Evolutionary conservation across 2,888 invertebrate species (phyloP), one percentile per base, ranked within the genome.

Genomic region (Drosophila antonietae): DNA sequence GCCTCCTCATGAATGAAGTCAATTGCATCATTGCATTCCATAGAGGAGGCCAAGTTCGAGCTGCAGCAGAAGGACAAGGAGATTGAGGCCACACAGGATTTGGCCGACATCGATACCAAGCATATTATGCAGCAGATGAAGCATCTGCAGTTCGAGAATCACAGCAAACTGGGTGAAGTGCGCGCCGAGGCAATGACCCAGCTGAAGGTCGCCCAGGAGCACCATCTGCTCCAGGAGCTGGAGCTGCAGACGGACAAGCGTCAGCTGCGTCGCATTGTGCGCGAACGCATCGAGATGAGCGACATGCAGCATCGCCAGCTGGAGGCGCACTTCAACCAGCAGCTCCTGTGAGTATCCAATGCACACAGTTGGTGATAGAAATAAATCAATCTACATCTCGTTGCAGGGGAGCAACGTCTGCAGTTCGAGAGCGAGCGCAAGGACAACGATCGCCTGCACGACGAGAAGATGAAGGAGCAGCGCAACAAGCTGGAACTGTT

Each of bases 111-210:
- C 37, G 96, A 98, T 89, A 94, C 98, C 37, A 97, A 97, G 93
- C 95, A 97, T 63, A 97, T 97, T 89, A 97, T 97, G 90, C 98
- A 98, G 91, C 98, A 97, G 94, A 97, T 98, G 68, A 98, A 98
- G 90, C 97, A 98, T 93, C 93, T 98, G 49, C 96, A 97, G 92
- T 98, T 97, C 93, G 98, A 98, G 90, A 98, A 98, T 90, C 96
- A 97, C 90, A 96, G 96, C 68, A 95, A 96, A 90, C 94, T 97
- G 66, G 96, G 97, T 0, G 97, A 97, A 90, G 94, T 96, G 60
- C 96, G 97, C 90, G 97, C 97, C 14, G 97, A 98, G 90, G 95
- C 96, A 35, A 94, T 97, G 93, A 96, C 96, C 2, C 95, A 97
- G 7, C 92, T 98, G 46, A 97, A 97, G 93, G 94, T 95, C 68